Percentiles rank a stretch among this genome's conserved stretches.
These are phyloP conservation scores for Zoanthus sociatus DNA, from an alignment of 92 coral and sea anemone genomes.

Conservation along the genomic window DNA sequence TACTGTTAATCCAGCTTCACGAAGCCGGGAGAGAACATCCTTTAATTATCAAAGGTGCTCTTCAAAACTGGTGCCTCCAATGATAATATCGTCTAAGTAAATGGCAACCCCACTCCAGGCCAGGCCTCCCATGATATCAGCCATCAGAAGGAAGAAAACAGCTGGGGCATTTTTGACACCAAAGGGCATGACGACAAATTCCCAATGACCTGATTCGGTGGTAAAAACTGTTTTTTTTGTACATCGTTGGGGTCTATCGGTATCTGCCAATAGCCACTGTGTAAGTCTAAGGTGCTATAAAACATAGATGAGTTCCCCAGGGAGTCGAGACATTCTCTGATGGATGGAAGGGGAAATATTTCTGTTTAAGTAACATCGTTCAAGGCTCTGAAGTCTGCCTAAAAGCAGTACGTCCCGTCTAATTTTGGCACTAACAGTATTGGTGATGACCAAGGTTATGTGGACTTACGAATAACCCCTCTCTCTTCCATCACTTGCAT, in stretches of 20 bases:
- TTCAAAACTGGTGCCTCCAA: no score
- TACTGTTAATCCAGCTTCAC: no score
- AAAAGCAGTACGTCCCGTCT: slow-evolving; percentile 61
- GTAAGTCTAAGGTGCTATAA: slow-evolving; percentile 18
- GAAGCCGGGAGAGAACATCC: no score
- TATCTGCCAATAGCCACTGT: slow-evolving; percentile 66
- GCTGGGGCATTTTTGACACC: slow-evolving; percentile 58
- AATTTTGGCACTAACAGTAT: slow-evolving; percentile 56
- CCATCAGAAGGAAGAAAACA: slow-evolving; percentile 16
- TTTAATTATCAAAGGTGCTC: no score
- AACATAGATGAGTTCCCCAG: slow-evolving; percentile 20
- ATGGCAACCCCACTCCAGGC: no score
- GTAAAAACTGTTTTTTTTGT: slow-evolving; percentile 57
- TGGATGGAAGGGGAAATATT: slow-evolving; percentile 64
- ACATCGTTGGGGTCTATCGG: slow-evolving; percentile 30
- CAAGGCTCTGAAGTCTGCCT: slow-evolving; percentile 18
- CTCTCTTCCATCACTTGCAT: slow-evolving; percentile 59
- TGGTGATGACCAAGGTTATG: slow-evolving; percentile 61
- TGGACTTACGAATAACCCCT: slow-evolving; percentile 49
- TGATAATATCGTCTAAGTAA: no score
- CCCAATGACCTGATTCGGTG: slow-evolving; percentile 65
- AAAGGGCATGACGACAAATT: slow-evolving; percentile 63
- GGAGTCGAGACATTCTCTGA: slow-evolving; percentile 69
- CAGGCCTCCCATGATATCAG: no score
- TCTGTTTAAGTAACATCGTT: slow-evolving; percentile 53